Conservation (phyloP, 2,888 invertebrate genomes). For the Hartigia nigra region DNA sequence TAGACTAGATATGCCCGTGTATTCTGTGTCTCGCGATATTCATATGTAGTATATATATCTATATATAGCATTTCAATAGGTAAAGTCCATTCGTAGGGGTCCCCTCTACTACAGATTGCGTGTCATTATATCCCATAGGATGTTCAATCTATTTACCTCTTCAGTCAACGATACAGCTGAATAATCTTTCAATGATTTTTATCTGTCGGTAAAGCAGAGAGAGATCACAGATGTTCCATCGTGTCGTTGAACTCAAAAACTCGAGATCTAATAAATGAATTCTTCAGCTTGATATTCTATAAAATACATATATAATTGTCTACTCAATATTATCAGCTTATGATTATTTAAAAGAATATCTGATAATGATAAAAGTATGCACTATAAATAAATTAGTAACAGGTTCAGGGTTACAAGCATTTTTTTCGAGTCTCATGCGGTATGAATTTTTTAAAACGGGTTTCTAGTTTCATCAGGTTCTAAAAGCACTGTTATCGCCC, state of each 20-base stretch:
- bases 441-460: not conserved
- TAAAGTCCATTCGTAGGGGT: too few relatives aligned
- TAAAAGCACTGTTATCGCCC: not conserved
- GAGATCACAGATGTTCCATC: not conserved
- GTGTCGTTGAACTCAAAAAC: not conserved
- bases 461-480: not conserved
- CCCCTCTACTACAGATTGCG: too few relatives aligned
- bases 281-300: not conserved
- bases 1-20: too few relatives aligned
- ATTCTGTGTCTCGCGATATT: too few relatives aligned
- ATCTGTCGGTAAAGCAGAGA: not conserved
- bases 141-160: too few relatives aligned
- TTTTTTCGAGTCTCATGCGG: not conserved
- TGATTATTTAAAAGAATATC: not conserved
- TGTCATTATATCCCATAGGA: too few relatives aligned
- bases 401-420: not conserved
- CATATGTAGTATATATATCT: too few relatives aligned
- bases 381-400: not conserved
- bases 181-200: not conserved
- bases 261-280: not conserved
- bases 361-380: not conserved
- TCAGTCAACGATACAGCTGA: too few relatives aligned
- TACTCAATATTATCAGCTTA: not conserved
- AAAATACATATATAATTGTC: not conserved
- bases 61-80: too few relatives aligned